These are phyloP conservation scores for Drosophila asahinai DNA, from an alignment of 1,140 invertebrate genomes.

Conservation along the genomic window DNA sequence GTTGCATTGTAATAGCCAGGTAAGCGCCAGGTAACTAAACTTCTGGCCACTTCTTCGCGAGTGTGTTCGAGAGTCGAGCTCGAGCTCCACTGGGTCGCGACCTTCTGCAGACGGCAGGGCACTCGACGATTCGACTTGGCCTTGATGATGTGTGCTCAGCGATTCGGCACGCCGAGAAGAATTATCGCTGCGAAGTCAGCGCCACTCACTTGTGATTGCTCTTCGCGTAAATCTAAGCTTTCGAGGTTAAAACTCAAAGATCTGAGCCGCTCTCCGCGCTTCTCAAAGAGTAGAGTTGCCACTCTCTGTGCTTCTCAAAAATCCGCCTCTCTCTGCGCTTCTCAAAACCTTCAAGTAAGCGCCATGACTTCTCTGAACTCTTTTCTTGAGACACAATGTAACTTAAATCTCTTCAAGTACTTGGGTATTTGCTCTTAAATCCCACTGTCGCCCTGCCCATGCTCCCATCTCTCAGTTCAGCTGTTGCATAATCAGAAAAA, in stretches of 20 bases:
- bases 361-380: neutral
- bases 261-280: neutral
- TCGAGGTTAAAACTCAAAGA: conserved; percentile 20
- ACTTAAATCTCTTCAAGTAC: conserved; percentile 5
- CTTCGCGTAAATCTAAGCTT: conserved; percentile 18
- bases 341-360: neutral
- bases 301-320: conserved; percentile 3
- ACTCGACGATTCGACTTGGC: conserved; percentile 21
- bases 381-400: neutral
- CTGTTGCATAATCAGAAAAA: conserved; percentile 25
- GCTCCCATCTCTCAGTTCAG: neutral
- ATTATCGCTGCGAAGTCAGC: neutral
- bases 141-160: conserved; percentile 25
- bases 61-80: neutral
- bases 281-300: neutral
- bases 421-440: neutral
- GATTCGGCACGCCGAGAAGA: conserved; percentile 22
- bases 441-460: neutral
- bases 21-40: neutral
- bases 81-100: conserved; percentile 17
- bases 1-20: conserved; percentile 44
- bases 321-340: neutral
- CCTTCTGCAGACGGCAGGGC: conserved; percentile 22
- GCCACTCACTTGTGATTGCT: conserved; percentile 10
- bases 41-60: conserved; percentile 10